These are phyloP conservation scores for Leucopsar rothschildi DNA, from an alignment of 2,113 vertebrate species.

Conservation along the genomic window DNA sequence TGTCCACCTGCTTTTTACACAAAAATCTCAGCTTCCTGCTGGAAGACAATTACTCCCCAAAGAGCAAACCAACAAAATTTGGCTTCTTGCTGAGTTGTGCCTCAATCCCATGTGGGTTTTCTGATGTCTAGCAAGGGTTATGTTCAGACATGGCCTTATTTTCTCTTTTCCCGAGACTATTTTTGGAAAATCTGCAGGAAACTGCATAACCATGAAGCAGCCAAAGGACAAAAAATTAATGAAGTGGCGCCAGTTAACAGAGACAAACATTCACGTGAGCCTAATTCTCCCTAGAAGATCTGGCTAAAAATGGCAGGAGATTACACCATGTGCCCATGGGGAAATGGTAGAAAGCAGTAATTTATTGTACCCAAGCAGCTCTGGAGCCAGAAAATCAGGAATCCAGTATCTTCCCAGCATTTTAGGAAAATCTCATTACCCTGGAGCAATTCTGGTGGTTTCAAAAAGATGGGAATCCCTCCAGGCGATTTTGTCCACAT, in stretches of 20 bases:
- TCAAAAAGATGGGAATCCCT: not conserved
- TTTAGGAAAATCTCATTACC: not conserved
- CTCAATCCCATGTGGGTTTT: not conserved
- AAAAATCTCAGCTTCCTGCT: not conserved
- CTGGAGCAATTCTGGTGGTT: not conserved
- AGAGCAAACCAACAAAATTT: not conserved
- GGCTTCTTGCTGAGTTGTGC: not conserved
- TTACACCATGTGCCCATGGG: fast-evolving
- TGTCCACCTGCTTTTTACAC: not conserved
- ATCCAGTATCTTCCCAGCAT: not conserved
- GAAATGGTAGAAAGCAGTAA: not conserved
- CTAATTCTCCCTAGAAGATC: not conserved
- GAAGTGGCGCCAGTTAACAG: not conserved
- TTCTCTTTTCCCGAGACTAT: not conserved
- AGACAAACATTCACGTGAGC: not conserved
- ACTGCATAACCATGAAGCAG: not conserved
- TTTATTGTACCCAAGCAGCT: not conserved
- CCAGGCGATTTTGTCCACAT: not conserved
- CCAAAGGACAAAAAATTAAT: not conserved
- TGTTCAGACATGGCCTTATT: not conserved
- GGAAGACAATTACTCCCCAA: not conserved
- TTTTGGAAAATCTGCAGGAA: slow-evolving; percentile 3
- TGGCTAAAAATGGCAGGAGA: not conserved
- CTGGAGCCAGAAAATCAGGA: not conserved
- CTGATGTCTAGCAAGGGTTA: not conserved